Conservation (phyloP, 2,797 vertebrate species). For the Chiroxiphia lanceolata region DNA sequence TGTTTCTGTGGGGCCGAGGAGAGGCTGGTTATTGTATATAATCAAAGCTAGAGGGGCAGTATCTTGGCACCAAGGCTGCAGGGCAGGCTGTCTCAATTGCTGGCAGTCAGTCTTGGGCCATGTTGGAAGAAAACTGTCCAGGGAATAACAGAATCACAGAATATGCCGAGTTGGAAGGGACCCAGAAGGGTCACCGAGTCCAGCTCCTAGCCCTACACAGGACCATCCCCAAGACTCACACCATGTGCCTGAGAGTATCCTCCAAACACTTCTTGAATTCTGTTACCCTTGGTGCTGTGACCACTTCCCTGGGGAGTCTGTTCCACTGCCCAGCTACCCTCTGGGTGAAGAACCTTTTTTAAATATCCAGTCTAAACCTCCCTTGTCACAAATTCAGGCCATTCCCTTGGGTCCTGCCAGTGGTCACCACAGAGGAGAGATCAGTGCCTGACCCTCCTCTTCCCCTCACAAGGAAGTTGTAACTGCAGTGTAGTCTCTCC, state of each 20-base stretch:
- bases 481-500: background rate
- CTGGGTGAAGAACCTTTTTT: background rate
- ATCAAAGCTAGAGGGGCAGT: background rate
- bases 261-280: background rate
- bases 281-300: background rate
- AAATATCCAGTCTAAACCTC: background rate
- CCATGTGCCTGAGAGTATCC: background rate
- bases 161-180: background rate
- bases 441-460: background rate
- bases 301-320: background rate
- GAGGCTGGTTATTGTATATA: background rate
- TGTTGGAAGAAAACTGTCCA: background rate
- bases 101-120: background rate
- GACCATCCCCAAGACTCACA: background rate
- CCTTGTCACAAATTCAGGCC: background rate
- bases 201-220: background rate
- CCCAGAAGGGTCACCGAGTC: background rate
- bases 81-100: background rate
- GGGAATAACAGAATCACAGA: background rate
- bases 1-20: background rate
- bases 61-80: rapidly evolving
- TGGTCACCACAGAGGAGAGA: background rate
- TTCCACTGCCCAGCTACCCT: background rate
- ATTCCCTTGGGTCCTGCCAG: background rate
- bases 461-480: background rate